These are phyloP conservation scores for Monoplex corrugatus DNA, from an alignment of 2,888 invertebrate species.

Conservation along the genomic window DNA sequence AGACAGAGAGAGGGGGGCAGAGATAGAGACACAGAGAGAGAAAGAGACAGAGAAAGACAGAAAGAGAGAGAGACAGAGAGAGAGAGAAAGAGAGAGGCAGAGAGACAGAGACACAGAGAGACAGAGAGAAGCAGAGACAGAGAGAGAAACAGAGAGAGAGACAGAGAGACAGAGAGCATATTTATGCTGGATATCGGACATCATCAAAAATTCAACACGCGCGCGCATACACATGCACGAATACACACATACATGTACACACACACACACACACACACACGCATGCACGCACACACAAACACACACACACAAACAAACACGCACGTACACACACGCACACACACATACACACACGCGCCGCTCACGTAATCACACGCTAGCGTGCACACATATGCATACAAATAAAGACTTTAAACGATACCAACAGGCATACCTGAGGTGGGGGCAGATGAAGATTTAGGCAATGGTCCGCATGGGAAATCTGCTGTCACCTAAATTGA, in stretches of 20 bases:
- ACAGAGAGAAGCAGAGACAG: neutral
- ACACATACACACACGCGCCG: neutral
- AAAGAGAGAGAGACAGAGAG: conserved; percentile 10
- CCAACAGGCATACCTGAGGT: conserved; percentile 7
- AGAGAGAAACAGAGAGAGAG: neutral
- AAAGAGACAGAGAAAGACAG: neutral
- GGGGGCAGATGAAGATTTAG: neutral
- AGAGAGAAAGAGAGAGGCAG: neutral
- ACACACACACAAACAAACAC: neutral
- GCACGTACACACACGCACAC: neutral
- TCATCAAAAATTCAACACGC: no score
- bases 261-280: neutral
- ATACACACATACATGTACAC: neutral
- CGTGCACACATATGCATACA: no score
- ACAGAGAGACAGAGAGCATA: neutral
- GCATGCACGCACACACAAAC: neutral
- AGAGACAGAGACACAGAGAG: neutral
- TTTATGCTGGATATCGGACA: no score
- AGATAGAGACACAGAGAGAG: neutral
- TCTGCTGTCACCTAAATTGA: neutral
- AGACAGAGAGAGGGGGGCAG: neutral
- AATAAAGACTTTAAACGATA: no score
- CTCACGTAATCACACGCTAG: no score
- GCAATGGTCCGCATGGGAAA: neutral
- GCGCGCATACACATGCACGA: no score